A percentile compares a stretch with the other conserved stretches of the same genome.
These are phyloP conservation scores for Crypturellus undulatus DNA, from an alignment of 2,113 vertebrate genomes.

Conservation along the genomic window DNA sequence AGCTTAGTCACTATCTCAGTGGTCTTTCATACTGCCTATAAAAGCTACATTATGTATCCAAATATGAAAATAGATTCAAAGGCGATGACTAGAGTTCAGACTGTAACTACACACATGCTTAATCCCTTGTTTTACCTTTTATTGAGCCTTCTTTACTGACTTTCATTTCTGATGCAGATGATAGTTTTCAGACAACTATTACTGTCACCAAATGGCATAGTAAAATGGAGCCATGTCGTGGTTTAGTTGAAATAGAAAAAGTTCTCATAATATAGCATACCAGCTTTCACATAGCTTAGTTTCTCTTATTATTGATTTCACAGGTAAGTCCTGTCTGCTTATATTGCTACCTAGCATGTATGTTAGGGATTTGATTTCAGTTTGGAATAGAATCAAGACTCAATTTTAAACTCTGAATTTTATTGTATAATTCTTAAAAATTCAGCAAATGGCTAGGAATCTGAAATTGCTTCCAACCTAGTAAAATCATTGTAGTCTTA, in stretches of 20 bases:
- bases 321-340: not conserved
- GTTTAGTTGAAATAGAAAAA: not conserved
- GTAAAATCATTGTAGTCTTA: not conserved
- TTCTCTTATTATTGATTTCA: not conserved
- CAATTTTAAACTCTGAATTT: not conserved
- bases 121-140: not conserved
- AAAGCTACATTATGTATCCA: too few species aligned
- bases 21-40: not conserved
- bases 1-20: not conserved
- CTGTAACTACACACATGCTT: not conserved
- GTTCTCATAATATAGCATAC: not conserved
- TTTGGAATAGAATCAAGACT: not conserved
- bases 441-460: accelerated
- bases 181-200: not conserved
- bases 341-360: not conserved
- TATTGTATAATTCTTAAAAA: not conserved
- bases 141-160: not conserved
- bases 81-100: not conserved
- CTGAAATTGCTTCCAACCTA: not conserved
- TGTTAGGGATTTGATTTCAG: not conserved
- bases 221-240: not conserved
- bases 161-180: not conserved
- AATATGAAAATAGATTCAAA: not conserved
- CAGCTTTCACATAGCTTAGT: not conserved
- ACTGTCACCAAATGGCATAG: accelerated